phyloP scores from a whole-genome alignment of 2,113 vertebrate species.

The Parus major region DNA sequence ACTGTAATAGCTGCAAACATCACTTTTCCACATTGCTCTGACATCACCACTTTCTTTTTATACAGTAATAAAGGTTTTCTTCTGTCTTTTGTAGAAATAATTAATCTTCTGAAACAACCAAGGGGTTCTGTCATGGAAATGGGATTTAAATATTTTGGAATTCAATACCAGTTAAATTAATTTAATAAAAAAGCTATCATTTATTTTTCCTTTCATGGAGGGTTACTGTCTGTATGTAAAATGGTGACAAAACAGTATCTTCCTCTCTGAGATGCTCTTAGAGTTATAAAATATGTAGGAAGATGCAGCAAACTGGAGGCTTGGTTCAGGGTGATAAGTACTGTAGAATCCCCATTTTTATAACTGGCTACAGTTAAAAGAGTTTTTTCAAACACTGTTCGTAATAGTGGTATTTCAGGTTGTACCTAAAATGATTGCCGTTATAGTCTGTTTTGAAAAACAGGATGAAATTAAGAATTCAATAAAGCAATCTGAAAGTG shows the following conservation, averaged over 20 bases:
- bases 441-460: background rate
- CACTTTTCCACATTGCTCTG: background rate
- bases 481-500: background rate
- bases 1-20: background rate
- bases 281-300: background rate
- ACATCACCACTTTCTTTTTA: background rate
- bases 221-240: background rate
- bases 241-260: background rate
- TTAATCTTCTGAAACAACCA: background rate
- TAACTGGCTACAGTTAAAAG: background rate
- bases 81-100: background rate
- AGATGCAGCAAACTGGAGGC: background rate
- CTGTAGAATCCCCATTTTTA: background rate
- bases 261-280: background rate
- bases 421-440: background rate
- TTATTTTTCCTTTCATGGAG: background rate
- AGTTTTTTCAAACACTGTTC: background rate
- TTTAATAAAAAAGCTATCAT: background rate
- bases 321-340: background rate
- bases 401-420: background rate
- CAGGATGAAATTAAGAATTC: background rate
- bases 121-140: background rate
- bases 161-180: background rate
- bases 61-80: rapidly evolving
- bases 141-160: background rate